phyloP scores from a whole-genome alignment of 2,113 vertebrate species.

The Salminus brasiliensis region DNA sequence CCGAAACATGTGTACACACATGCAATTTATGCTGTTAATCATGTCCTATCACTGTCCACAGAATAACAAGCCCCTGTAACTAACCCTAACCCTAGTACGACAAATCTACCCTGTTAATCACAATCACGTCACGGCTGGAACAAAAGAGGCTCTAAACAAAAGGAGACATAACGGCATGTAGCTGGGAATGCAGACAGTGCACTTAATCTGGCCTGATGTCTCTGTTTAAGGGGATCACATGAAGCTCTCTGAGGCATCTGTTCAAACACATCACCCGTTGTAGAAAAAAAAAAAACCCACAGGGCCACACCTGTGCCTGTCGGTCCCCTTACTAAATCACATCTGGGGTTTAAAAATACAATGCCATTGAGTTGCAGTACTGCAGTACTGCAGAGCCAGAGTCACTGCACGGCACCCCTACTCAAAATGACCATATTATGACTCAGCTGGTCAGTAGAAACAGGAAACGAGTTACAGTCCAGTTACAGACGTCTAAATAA shows the following conservation, averaged over 20 bases:
- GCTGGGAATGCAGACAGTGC: constrained; percentile 23
- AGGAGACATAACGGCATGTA: background rate
- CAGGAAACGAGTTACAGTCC: too few species aligned
- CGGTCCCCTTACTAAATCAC: constrained; percentile 7
- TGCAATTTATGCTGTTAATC: constrained; percentile 41
- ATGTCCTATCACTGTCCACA: constrained; percentile 34
- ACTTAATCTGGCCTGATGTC: constrained; percentile 38
- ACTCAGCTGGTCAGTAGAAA: too few species aligned
- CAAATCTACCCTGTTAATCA: background rate
- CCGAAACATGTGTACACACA: constrained; percentile 30
- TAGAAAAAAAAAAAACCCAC: too few species aligned
- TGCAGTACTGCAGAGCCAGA: too few species aligned
- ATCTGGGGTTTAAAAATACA: constrained; percentile 38
- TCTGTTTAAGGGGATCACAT: constrained; percentile 22
- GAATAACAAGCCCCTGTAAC: constrained; percentile 24
- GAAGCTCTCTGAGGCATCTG: constrained; percentile 38
- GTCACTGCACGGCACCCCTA: too few species aligned
- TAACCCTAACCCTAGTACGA: background rate
- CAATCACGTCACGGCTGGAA: background rate
- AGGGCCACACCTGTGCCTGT: constrained; percentile 29
- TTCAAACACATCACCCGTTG: constrained; percentile 31
- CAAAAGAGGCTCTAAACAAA: constrained; percentile 26
- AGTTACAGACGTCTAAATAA: too few species aligned
- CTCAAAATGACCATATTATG: too few species aligned
- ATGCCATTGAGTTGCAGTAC: constrained; percentile 3